Evolutionary conservation across 2,797 vertebrate species (phyloP).

Genomic region (Falco naumanni): DNA sequence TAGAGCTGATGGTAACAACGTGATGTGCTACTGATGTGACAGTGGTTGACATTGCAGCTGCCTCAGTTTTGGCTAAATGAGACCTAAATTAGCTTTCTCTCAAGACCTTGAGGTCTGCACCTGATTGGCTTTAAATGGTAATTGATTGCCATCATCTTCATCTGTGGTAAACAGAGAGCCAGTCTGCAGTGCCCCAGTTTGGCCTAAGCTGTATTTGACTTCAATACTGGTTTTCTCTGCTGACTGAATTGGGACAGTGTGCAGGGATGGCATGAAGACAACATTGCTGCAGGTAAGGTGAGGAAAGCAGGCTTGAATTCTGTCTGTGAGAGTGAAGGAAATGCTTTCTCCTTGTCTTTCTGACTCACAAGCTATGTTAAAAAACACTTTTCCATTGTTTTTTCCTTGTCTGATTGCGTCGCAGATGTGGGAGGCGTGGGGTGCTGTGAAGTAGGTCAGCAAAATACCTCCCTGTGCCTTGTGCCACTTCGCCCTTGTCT

Average conservation of each 20-base stretch:
- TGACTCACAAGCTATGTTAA: not conserved
- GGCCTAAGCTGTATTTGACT: not conserved
- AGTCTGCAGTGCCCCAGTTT: not conserved
- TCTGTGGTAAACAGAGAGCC: not conserved
- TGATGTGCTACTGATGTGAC: no score
- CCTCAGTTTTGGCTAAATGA: not conserved
- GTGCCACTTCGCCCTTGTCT: not conserved
- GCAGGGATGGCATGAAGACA: not conserved
- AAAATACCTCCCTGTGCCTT: not conserved
- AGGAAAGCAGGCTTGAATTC: not conserved
- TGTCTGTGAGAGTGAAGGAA: not conserved
- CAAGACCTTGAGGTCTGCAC: not conserved
- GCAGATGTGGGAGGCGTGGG: not conserved
- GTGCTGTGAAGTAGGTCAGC: not conserved
- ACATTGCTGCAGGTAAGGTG: not conserved
- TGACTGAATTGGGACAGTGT: not conserved
- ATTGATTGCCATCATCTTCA: not conserved
- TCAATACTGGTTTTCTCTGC: not conserved
- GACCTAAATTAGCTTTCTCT: not conserved
- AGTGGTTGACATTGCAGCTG: not conserved
- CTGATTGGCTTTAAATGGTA: not conserved
- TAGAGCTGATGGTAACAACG: not conserved
- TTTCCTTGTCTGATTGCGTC: not conserved
- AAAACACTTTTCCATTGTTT: not conserved
- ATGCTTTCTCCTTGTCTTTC: not conserved